Base-by-base conservation (phyloP, 2,797 vertebrate species). In the Sebastolobus altivelis region DNA sequence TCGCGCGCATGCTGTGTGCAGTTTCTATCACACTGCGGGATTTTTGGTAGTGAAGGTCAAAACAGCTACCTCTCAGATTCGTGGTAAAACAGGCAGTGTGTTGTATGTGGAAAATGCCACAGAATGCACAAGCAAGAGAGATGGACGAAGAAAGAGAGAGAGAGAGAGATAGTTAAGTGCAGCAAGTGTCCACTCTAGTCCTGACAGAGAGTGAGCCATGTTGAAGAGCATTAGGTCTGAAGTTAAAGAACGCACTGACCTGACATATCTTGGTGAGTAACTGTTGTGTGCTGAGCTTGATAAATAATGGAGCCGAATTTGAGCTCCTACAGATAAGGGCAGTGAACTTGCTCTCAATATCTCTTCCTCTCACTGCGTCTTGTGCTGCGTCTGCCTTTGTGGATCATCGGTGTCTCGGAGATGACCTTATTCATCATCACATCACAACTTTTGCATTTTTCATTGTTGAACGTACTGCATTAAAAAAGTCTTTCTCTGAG, bases 181-280 rank as follows among this genome's bases (percentile, higher is more conserved):
- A 84, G 82, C 73, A 68, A 83, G 79, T 84, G 83, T 81, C 89
- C 77, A 82, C 72, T 86, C 31, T 22, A 55, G 77, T 76, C 83
- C 63, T 71, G 71, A 77, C 78, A 67, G 72, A 87, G 79, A 85
- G 76, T 77, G 80, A 83, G 83, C 81, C 62, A 65, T 65, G 88
- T 70, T 84, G 85, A 90, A 76, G 79, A 87, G 83, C 79, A 89
- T 89, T 81, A 70, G 43, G 66, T 85, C 75, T 84, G 83, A 89
- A 83, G 87, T 88, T 80, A 82, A 89, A 88, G 80, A 38, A 80
- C 82, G 74, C 84, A 52, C 70, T 87, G 85, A 89, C 88, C 88
- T 90, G 92, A 91, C 91, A 88, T 75, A 85, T 86, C 80, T 73
- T 55, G 63, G 69, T 90, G 88, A 93, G 88, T 91, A 93, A 92